Evolutionary conservation across 2,113 vertebrate genomes (phyloP), one percentile per base, ranked within the genome.

Genomic region (Sula dactylatra): DNA sequence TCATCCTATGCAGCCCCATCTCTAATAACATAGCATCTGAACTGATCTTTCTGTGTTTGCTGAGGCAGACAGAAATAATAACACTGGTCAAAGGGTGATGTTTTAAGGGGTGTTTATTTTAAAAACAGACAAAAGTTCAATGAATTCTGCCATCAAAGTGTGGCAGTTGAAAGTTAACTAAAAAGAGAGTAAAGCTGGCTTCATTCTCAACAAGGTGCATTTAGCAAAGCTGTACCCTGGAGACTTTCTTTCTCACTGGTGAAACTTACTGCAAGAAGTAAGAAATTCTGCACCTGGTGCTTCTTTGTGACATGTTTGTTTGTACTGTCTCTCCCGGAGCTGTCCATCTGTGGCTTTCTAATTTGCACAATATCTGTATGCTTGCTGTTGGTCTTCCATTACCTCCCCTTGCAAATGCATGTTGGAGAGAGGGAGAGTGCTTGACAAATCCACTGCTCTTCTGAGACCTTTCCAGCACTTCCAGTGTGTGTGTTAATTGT

Each of bases 1-100:
- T 65, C 2, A 1, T 67, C 49, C 38, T 61, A 19, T 0, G 1
- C 32, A 76, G 45, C 18, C 21, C 27, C 0, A 0, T 56, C 27
- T 81, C 59, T 82, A 76, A 72, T 31, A 70, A 58, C 36, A 9
- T 7, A 77, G 24, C 11, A 38, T 49, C 86, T 45, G 40, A 86
- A 76, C 29, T 69, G 34, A 10, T 88, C 5, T 49, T 91, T 82
- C 55, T 62, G 25, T 84, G 79, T 44, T 94, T 92, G 11, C 31
- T 76, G 70, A 89, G 42, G 50, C 36, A 82, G 54, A 56, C 16
- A 79, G 49, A 79, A 94, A 80, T 90, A 94, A 86, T 72, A 88
- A 69, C 21, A 22, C 34, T 65, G 6, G 86, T n/a, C 69, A 92
- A 79, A 93, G 49, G 40, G 52, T 72, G 71, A 32, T 52, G n/a